Conservation (phyloP, 2,797 vertebrate genomes). For the Enteromius radiatus region DNA sequence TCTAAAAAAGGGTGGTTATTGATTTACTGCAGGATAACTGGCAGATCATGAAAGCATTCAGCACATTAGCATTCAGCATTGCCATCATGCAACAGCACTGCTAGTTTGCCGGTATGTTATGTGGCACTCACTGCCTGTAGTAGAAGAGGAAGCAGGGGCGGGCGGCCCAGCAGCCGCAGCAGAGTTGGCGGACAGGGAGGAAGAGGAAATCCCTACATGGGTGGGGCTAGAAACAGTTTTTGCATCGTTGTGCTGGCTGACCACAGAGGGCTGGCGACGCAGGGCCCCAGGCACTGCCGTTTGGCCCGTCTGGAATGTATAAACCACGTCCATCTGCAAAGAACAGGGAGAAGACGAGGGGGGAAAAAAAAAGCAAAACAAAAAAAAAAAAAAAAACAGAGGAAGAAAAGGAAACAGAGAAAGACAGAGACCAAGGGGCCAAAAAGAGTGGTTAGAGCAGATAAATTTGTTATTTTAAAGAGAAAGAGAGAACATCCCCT, state of each 20-base stretch:
- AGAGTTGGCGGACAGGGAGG: constrained; percentile 86
- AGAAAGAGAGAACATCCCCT: constrained; percentile 45
- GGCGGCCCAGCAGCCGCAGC: constrained; percentile 85
- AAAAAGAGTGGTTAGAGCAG: constrained; percentile 57
- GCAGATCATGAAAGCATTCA: constrained; percentile 63
- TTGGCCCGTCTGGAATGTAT: constrained; percentile 98
- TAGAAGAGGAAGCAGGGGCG: constrained; percentile 79
- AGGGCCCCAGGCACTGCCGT: constrained; percentile 91
- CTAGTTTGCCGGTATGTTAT: constrained; percentile 58
- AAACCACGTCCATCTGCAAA: constrained; percentile 99
- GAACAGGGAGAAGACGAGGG: constrained; percentile 49
- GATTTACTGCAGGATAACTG: constrained; percentile 24
- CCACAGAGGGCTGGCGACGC: constrained; percentile 95
- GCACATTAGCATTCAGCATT: constrained; percentile 24
- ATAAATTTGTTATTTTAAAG: constrained; percentile 51
- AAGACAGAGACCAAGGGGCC: constrained; percentile 44
- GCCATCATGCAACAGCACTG: constrained; percentile 57
- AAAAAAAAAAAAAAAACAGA: background rate
- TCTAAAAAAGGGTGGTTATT: constrained; percentile 37
- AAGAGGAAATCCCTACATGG: constrained; percentile 92
- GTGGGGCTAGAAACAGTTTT: constrained; percentile 98
- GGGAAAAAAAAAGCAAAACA: no score
- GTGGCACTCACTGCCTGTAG: constrained; percentile 95
- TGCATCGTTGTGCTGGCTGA: constrained; percentile 98
- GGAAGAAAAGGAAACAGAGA: constrained; percentile 30